phyloP scores from a whole-genome alignment of 2,888 invertebrate species.

The Cryptosula pallasiana region DNA sequence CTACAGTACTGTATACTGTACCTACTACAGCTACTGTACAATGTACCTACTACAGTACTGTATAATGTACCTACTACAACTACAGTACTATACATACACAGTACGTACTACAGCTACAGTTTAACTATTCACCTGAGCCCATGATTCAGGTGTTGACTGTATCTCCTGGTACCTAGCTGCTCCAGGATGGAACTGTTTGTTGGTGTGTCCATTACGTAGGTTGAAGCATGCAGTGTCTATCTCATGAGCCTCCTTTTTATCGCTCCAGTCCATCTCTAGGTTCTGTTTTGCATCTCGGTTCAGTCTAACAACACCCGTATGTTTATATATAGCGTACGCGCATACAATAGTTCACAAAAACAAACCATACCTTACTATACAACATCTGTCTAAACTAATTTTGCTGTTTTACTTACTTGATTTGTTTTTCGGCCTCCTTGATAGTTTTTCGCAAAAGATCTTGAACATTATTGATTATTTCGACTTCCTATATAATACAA shows the following conservation, averaged over 20 bases:
- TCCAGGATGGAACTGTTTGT: slow-evolving; percentile 72
- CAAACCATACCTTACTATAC: no score
- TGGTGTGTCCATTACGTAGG: slow-evolving; percentile 64
- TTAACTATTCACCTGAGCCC: slow-evolving; percentile 63
- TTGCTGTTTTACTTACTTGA: no score
- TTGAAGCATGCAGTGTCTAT: slow-evolving; percentile 68
- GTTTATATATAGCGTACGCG: no score
- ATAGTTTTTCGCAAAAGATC: slow-evolving; percentile 52
- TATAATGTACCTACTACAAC: no score
- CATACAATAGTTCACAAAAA: no score
- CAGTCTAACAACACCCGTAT: slow-evolving; percentile 58
- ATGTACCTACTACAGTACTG: no score
- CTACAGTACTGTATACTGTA: no score
- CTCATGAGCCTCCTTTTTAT: slow-evolving; percentile 74
- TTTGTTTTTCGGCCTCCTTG: slow-evolving; percentile 50
- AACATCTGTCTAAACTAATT: no score
- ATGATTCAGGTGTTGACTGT: slow-evolving; percentile 77
- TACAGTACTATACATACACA: no score
- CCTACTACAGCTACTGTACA: no score
- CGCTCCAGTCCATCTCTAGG: slow-evolving; percentile 86
- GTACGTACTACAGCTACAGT: no score
- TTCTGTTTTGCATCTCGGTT: slow-evolving; percentile 75
- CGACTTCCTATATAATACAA: slow-evolving; percentile 54
- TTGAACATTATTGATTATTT: slow-evolving; percentile 54
- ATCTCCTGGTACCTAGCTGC: slow-evolving; percentile 72